Conservation (phyloP, 2,888 invertebrate genomes). For the Saturnia pavonia region DNA sequence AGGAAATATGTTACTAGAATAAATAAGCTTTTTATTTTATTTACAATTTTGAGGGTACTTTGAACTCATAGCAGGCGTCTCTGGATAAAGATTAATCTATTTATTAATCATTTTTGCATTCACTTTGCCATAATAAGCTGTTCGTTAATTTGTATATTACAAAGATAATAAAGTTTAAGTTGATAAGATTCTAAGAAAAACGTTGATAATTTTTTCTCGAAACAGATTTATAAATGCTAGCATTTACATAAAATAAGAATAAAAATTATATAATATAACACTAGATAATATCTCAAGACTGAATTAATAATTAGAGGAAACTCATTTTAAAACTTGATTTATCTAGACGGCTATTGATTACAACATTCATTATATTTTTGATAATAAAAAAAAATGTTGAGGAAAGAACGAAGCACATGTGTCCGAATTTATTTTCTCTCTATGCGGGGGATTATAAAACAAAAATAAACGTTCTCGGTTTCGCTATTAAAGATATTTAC, state of each 20-base stretch:
- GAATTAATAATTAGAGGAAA: not conserved
- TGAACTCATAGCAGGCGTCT: too few relatives aligned
- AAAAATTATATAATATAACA: not conserved
- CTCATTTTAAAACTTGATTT: not conserved
- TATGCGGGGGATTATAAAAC: not conserved
- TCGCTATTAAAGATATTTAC: not conserved
- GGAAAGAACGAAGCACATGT: not conserved
- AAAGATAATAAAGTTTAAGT: too few relatives aligned
- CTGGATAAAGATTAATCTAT: too few relatives aligned
- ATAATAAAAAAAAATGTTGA: not conserved
- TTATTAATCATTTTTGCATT: too few relatives aligned
- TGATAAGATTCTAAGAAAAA: not conserved
- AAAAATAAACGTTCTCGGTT: not conserved
- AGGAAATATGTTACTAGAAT: too few relatives aligned
- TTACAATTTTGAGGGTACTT: too few relatives aligned
- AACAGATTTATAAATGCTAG: not conserved
- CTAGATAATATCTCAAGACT: not conserved
- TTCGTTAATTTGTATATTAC: too few relatives aligned
- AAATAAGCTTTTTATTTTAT: too few relatives aligned
- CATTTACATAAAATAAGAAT: not conserved
- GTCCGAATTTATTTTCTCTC: not conserved
- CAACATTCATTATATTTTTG: not conserved
- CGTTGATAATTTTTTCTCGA: not conserved
- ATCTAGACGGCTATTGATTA: not conserved
- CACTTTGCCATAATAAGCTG: too few relatives aligned